Percentiles rank a stretch among this genome's conserved stretches.
Conservation (phyloP, 1,140 invertebrate genomes). For the Micrasema minimum region DNA sequence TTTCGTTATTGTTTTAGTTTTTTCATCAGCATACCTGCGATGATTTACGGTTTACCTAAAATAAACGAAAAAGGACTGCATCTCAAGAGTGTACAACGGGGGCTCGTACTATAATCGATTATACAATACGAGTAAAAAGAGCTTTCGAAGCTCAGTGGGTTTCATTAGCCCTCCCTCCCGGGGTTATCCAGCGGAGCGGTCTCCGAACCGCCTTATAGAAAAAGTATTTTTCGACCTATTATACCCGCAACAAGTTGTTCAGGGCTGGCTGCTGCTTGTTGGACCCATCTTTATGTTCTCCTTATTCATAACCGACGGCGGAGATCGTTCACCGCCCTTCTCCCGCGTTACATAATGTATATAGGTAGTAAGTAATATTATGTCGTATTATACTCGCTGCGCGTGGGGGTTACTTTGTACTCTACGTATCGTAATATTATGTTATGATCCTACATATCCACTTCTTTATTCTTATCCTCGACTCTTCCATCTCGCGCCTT, state of each 20-base stretch:
- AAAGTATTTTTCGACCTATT: constrained; percentile 18
- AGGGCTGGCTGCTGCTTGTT: not conserved
- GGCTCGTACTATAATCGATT: not conserved
- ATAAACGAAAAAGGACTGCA: too few species aligned
- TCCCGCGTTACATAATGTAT: constrained; percentile 31
- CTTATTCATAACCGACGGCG: constrained; percentile 1
- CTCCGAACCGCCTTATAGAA: not conserved
- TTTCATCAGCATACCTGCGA: too few species aligned
- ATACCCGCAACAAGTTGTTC: constrained; percentile 41
- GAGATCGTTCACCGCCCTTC: too few species aligned
- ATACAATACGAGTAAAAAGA: not conserved
- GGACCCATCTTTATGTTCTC: not conserved
- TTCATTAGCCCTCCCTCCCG: constrained; percentile 3
- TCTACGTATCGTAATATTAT: too few species aligned
- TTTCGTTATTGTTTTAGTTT: too few species aligned
- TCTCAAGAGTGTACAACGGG: not conserved
- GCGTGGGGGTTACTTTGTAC: constrained; percentile 19
- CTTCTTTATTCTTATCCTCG: too few species aligned
- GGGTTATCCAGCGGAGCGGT: constrained; percentile 5
- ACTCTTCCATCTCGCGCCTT: too few species aligned
- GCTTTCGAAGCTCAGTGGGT: constrained; percentile 14
- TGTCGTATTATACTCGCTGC: constrained; percentile 4
- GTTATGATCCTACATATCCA: too few species aligned
- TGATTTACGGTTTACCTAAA: too few species aligned
- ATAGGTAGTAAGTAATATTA: constrained; percentile 16